These are phyloP conservation scores for Trypoxylus dichotomus DNA, from an alignment of 1,140 invertebrate genomes.

Conservation along the genomic window DNA sequence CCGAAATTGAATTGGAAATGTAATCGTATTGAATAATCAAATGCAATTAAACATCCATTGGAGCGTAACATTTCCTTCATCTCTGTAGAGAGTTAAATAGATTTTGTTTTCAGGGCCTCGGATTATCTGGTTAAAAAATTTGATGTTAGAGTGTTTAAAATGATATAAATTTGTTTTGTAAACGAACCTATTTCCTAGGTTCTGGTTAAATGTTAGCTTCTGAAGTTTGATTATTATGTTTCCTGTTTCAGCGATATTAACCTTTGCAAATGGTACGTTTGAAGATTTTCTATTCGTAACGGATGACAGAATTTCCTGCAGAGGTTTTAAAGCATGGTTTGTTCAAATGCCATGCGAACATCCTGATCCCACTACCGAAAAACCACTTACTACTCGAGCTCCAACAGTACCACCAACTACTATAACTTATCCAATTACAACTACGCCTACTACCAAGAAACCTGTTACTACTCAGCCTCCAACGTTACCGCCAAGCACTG, in stretches of 20 bases:
- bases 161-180: too few relatives aligned
- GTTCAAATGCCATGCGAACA: constrained; percentile 18
- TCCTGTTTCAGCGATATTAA: constrained; percentile 19
- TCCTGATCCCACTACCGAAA: background rate
- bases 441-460: background rate
- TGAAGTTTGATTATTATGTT: background rate
- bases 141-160: too few relatives aligned
- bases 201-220: too few relatives aligned
- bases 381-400: background rate
- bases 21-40: too few relatives aligned
- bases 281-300: constrained; percentile 28
- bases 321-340: constrained; percentile 30
- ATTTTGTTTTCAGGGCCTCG: background rate
- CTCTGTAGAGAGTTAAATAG: background rate
- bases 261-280: background rate
- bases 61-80: too few relatives aligned
- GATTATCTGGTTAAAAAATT: too few relatives aligned
- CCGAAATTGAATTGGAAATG: too few relatives aligned
- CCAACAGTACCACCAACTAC: background rate
- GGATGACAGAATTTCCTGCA: constrained; percentile 9
- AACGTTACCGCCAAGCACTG: background rate
- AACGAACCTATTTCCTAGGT: too few relatives aligned
- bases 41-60: too few relatives aligned
- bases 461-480: background rate
- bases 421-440: background rate